These are phyloP conservation scores for Spheniscus mendiculus DNA, from an alignment of 2,113 vertebrate genomes.

Conservation along the genomic window DNA sequence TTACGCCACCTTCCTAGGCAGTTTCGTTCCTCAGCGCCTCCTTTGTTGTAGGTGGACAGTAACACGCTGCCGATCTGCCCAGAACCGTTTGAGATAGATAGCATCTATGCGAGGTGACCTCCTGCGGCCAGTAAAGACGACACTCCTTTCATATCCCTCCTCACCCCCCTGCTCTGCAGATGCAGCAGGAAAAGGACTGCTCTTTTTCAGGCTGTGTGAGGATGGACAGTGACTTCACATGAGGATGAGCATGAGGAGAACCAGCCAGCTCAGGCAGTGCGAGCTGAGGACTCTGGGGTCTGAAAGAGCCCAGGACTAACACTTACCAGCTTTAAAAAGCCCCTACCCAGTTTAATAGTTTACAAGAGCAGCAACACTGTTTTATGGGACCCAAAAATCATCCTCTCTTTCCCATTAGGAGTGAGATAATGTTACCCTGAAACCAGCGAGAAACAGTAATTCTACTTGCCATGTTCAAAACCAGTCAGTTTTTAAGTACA, in stretches of 20 bases:
- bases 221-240: neutral
- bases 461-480: neutral
- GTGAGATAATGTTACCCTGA: neutral
- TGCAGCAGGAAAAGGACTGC: neutral
- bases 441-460: neutral
- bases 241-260: neutral
- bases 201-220: neutral
- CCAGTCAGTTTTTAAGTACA: neutral
- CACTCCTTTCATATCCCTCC: neutral
- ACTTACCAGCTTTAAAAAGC: neutral
- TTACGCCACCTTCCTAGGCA: neutral
- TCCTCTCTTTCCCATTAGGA: neutral
- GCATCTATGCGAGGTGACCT: neutral
- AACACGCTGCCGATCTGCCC: accelerated
- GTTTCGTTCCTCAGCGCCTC: neutral
- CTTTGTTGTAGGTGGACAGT: neutral
- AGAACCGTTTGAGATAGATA: neutral
- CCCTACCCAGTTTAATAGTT: neutral
- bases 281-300: neutral
- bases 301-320: neutral
- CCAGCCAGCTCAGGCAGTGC: neutral
- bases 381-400: neutral
- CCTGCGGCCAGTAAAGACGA: neutral
- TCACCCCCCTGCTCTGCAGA: neutral
- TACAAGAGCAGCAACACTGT: neutral